Conservation (phyloP, 2,113 vertebrate genomes). For the Scophthalmus maximus region DNA sequence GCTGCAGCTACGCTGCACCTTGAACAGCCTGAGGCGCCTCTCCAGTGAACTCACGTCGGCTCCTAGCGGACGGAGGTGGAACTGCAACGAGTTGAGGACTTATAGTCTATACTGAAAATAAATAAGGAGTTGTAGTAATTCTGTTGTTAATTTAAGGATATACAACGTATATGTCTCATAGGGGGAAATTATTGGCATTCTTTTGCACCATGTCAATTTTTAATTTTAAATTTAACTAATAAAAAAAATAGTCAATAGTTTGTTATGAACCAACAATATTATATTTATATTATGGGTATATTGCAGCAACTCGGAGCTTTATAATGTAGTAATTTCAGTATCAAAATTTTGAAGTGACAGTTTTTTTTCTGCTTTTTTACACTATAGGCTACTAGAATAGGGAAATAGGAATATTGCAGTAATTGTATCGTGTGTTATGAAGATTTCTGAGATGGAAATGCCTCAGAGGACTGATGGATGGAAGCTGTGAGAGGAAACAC, state of each 20-base stretch:
- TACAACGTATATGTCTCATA: too few species aligned
- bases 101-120: not conserved
- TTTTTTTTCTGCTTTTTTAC: too few species aligned
- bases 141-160: too few species aligned
- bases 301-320: not conserved
- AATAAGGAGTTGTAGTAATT: not conserved
- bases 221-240: too few species aligned
- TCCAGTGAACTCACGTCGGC: slow-evolving; percentile 73
- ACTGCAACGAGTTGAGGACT: slow-evolving; percentile 46
- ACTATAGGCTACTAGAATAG: not conserved
- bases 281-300: not conserved
- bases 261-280: too few species aligned
- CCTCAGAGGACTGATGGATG: slow-evolving; percentile 59
- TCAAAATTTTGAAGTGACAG: not conserved
- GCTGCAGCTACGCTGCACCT: slow-evolving; percentile 1
- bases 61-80: slow-evolving; percentile 68
- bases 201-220: too few species aligned
- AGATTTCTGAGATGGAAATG: slow-evolving; percentile 40
- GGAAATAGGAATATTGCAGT: not conserved
- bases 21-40: slow-evolving; percentile 29
- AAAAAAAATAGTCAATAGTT: too few species aligned
- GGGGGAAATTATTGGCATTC: too few species aligned
- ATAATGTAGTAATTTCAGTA: not conserved
- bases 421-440: not conserved
- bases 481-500: slow-evolving; percentile 71